phyloP scores from a whole-genome alignment of 2,797 vertebrate species.

The Tokudaia muenninki region DNA sequence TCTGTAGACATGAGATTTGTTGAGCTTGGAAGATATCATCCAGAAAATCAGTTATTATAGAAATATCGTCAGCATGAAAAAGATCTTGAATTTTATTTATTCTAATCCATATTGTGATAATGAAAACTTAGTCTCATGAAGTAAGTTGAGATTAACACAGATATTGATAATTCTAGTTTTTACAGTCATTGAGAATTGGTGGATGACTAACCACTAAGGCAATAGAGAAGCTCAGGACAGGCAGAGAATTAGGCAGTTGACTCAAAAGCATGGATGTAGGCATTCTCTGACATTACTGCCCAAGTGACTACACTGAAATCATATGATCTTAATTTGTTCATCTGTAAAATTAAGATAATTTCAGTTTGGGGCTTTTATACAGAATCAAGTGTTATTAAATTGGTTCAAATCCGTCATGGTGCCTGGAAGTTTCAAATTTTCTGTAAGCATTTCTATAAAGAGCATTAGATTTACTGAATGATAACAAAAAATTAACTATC shows the following conservation, averaged over 20 bases:
- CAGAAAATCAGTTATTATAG: conserved; percentile 8
- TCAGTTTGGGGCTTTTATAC: background rate
- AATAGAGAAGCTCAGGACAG: background rate
- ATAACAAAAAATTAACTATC: background rate
- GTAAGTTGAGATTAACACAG: background rate
- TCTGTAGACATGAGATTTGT: background rate
- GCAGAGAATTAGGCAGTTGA: background rate
- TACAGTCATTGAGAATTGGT: background rate
- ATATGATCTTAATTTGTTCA: background rate
- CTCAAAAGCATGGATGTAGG: background rate
- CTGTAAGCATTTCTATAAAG: background rate
- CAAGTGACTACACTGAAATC: background rate
- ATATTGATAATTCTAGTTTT: conserved; percentile 8
- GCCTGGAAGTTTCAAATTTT: background rate
- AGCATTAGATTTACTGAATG: background rate
- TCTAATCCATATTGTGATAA: conserved; percentile 13
- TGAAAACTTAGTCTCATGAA: background rate
- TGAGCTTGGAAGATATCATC: background rate
- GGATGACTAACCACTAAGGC: background rate
- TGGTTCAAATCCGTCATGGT: background rate
- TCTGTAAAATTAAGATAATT: conserved; percentile 39
- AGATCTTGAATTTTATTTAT: conserved; percentile 9
- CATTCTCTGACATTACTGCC: background rate
- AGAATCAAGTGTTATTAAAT: background rate
- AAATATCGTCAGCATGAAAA: conserved; percentile 2